These are phyloP conservation scores for Drosophila prolongata DNA, from an alignment of 2,888 invertebrate genomes.

Conservation along the genomic window DNA sequence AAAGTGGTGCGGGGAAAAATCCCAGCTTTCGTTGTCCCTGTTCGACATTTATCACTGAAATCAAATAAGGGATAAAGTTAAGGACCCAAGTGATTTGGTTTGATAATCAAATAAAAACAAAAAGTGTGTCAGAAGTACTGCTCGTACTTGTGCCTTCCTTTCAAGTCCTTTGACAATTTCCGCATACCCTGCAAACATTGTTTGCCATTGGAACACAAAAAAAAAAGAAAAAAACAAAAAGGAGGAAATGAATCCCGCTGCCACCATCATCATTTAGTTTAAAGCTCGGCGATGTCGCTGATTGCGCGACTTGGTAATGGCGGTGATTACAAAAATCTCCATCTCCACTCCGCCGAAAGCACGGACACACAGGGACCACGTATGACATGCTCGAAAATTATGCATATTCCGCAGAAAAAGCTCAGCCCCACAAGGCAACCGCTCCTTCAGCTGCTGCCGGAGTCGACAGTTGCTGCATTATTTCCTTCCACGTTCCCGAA, in stretches of 20 bases:
- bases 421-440: conserved; percentile 30
- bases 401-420: conserved; percentile 71
- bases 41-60: neutral
- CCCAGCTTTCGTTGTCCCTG: neutral
- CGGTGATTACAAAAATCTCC: conserved; percentile 72
- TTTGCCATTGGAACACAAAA: conserved; percentile 12
- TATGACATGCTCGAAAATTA: conserved; percentile 74
- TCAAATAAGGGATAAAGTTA: conserved; percentile 1
- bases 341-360: conserved; percentile 18
- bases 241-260: conserved; percentile 28
- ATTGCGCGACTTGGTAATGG: conserved; percentile 75
- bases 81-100: neutral
- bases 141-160: neutral
- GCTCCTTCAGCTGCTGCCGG: conserved; percentile 38
- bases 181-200: conserved; percentile 30
- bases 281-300: conserved; percentile 65
- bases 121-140: conserved; percentile 19
- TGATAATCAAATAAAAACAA: conserved; percentile 25
- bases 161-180: conserved; percentile 27
- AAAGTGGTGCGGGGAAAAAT: neutral
- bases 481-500: conserved; percentile 70
- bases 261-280: conserved; percentile 50
- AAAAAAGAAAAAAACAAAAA: neutral
- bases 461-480: conserved; percentile 74
- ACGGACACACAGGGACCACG: conserved; percentile 44